Percentiles rank a stretch among this genome's conserved stretches.
Conservation (phyloP, 2,888 invertebrate species). For the Proisotoma minuta region DNA sequence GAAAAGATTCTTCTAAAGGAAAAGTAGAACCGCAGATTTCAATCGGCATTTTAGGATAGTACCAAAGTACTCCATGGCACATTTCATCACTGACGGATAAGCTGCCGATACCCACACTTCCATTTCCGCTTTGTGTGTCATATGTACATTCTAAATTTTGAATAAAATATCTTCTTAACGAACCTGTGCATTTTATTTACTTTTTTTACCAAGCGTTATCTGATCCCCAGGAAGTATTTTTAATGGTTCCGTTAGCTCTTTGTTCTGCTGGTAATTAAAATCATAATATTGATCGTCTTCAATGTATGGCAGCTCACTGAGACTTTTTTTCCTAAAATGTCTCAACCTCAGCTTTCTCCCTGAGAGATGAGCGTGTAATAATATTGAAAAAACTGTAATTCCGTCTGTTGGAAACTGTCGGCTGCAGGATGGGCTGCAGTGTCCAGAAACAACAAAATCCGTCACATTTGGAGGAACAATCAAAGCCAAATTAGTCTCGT, state of each 20-base stretch:
- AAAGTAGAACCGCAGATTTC: not conserved
- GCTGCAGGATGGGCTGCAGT: conserved; percentile 73
- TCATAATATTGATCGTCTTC: conserved; percentile 25
- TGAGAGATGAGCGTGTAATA: conserved; percentile 70
- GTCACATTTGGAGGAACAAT: conserved; percentile 75
- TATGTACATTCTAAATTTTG: not conserved
- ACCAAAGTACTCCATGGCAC: not conserved
- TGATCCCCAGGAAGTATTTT: conserved; percentile 33
- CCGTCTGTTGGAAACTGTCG: conserved; percentile 57
- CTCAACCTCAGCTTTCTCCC: conserved; percentile 48
- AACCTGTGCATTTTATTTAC: conserved; percentile 11
- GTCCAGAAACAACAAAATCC: conserved; percentile 70
- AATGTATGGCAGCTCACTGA: conserved; percentile 30
- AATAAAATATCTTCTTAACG: not conserved
- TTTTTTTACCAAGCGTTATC: conserved; percentile 22
- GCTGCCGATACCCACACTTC: not conserved
- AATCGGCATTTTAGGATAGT: not conserved
- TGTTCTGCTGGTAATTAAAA: conserved; percentile 30
- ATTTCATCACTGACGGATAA: not conserved
- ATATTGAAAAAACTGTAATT: conserved; percentile 73
- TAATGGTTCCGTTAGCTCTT: conserved; percentile 8
- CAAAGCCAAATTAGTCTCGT: conserved; percentile 71
- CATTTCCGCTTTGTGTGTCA: not conserved
- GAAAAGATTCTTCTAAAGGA: not conserved
- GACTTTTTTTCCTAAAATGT: conserved; percentile 16